Evolutionary conservation across 35 echinoderm and acorn worm species (phyloP), one percentile per base, ranked within the genome.

Genomic region (Nesometra sesokonis): DNA sequence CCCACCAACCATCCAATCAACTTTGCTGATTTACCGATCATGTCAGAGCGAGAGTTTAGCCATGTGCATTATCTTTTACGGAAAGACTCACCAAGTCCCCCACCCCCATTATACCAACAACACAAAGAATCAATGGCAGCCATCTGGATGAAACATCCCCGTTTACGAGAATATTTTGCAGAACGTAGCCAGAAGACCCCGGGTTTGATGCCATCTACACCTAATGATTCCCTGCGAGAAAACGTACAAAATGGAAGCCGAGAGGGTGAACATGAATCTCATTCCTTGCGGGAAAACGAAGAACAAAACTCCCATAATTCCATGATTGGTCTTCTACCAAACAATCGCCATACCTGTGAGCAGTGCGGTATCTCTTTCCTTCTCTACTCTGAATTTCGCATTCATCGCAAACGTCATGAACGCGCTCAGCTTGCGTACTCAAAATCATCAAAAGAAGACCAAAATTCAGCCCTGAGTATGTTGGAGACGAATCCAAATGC

Each of bases 351-450:
- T 87, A 97, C 93, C 34, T 97, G 94, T 34, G 91, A 97, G 78
- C 88, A 97, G 82, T 97, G 94, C 29, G 94, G 94, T 9, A 89
- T 97, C 77, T 97, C 94, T 7, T 97, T 97, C 67, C 81, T 97
- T 15, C 87, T 97, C n/a, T 97, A 97, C 84, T 97, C 94, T 19
- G 94, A 97, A 46, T 97, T 97, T 88, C 67, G 94, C 32, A 89
- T 89, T 17, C 94, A 97, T 80, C 91, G 94, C 35, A 97, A 97
- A 80, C 82, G 94, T 23, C 94, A 97, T 34, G 94, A 97, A 82
- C 81, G 94, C 35, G 94, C 94, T 17, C 86, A 91, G 1, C 84
- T 88, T 5, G 94, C 89, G 35, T 93, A 93, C 35, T 86, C 89
- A 23, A 19, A 91, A 91, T 31, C 35, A 47, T 9, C 88, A 36